phyloP scores from a whole-genome alignment of 2,888 invertebrate species.

The Monoplex corrugatus region DNA sequence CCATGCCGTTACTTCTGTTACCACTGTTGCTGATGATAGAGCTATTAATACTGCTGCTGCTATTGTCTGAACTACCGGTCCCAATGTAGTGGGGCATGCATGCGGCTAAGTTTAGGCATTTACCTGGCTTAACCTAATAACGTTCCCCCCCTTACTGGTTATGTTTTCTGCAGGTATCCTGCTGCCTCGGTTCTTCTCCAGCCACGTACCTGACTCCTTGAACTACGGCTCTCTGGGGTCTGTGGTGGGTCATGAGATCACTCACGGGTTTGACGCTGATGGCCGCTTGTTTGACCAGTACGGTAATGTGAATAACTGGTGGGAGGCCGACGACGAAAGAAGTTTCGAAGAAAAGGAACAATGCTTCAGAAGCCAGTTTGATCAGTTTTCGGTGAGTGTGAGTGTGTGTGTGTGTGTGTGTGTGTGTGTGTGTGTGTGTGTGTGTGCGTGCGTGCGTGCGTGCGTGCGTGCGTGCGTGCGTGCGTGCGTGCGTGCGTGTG shows the following conservation, averaged over 20 bases:
- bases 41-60: no score
- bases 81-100: no score
- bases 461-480: not conserved
- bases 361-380: slow-evolving; percentile 11
- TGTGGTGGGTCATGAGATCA: slow-evolving; percentile 15
- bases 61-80: no score
- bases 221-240: slow-evolving; percentile 33
- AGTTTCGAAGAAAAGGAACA: not conserved
- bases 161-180: not conserved
- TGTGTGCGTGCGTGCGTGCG: not conserved
- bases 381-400: not conserved
- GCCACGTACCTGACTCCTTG: not conserved
- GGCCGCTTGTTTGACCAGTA: not conserved
- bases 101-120: no score
- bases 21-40: no score
- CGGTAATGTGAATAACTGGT: not conserved
- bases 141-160: no score
- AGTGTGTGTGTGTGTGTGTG: not conserved
- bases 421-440: not conserved
- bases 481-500: not conserved
- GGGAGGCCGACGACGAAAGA: not conserved
- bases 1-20: no score
- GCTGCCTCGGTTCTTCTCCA: not conserved
- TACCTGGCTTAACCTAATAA: no score
- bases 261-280: slow-evolving; percentile 12